Base-by-base conservation (phyloP, 2,113 vertebrate species). In the Formicarius rufipectus region DNA sequence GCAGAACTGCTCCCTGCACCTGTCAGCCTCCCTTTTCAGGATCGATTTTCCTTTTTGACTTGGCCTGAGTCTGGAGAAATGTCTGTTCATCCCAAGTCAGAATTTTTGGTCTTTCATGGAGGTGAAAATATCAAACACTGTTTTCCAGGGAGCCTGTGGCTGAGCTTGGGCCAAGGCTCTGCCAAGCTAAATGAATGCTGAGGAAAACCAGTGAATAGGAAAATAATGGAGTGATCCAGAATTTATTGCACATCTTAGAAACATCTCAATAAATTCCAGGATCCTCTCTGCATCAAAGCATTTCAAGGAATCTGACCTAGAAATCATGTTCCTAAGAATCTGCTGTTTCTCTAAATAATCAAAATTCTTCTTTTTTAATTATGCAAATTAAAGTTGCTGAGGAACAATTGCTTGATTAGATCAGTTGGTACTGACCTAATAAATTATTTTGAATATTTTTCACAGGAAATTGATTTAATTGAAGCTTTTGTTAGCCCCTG, bases 391-490 rank as follows among this genome's bases (percentile, higher is more conserved):
- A 94, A 92, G 95, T 86, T 91, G 50, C 96, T 2, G 13, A 89
- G 96, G 84, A 95, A 95, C 94, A 84, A 85, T 83, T 90, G 90
- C 95, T 96, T 96, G 94, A 97, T 97, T 96, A 97, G 95, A 71
- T 90, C 93, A 71, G 93, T 94, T 77, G 64, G 81, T 58, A 90
- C 87, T 97, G 91, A 91, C 97, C 95, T 73, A 95, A 97, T 97
- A 97, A 97, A 97, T 96, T 89, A 97, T 85, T 90, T 93, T 90
- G 90, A 97, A 92, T 94, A 95, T 94, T 94, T 94, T 96, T 96
- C 96, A 97, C 84, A 97, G 93, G 95, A 97, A 98, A 98, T 96
- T 98, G 92, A 98, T 98, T 98, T 98, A 98, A 98, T 98, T 97
- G 97, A 97, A 96, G 92, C 96, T 97, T 97, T 97, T 97, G 97